These are phyloP conservation scores for Myrmophylax atrothorax DNA, from an alignment of 2,113 vertebrate genomes.

Conservation along the genomic window DNA sequence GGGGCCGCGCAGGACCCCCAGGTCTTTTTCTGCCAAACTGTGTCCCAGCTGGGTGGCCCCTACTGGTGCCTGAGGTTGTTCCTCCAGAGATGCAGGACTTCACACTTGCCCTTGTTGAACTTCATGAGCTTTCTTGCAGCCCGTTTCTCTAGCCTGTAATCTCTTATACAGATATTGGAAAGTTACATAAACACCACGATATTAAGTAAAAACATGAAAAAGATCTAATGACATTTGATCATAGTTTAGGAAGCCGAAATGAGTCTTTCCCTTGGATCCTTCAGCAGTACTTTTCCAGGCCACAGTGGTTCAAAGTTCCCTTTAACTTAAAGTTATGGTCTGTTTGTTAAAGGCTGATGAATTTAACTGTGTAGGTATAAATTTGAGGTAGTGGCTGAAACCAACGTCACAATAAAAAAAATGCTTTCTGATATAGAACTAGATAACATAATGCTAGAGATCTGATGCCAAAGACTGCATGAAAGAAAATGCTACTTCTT, in stretches of 20 bases:
- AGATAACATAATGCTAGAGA: slow-evolving; percentile 24
- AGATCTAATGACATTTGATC: background rate
- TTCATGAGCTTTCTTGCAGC: background rate
- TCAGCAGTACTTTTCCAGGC: background rate
- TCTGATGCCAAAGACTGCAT: background rate
- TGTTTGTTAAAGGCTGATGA: background rate
- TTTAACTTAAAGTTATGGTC: background rate
- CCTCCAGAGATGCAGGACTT: background rate
- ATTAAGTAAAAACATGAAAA: background rate
- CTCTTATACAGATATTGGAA: background rate
- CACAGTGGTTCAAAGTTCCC: background rate
- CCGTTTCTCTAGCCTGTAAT: background rate
- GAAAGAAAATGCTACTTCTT: slow-evolving; percentile 12
- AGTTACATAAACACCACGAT: background rate
- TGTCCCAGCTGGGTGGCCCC: background rate
- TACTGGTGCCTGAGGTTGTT: background rate
- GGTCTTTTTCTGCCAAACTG: background rate
- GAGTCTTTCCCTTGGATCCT: background rate
- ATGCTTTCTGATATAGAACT: background rate
- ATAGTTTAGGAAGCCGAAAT: background rate
- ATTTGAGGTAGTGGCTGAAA: background rate
- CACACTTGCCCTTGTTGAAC: background rate
- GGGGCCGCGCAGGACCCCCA: background rate
- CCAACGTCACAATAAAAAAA: background rate
- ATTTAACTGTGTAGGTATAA: background rate